Evolutionary conservation across 92 coral and sea anemone genomes (phyloP), one percentile per base, ranked within the genome.

Genomic region (Muricea muricata): DNA sequence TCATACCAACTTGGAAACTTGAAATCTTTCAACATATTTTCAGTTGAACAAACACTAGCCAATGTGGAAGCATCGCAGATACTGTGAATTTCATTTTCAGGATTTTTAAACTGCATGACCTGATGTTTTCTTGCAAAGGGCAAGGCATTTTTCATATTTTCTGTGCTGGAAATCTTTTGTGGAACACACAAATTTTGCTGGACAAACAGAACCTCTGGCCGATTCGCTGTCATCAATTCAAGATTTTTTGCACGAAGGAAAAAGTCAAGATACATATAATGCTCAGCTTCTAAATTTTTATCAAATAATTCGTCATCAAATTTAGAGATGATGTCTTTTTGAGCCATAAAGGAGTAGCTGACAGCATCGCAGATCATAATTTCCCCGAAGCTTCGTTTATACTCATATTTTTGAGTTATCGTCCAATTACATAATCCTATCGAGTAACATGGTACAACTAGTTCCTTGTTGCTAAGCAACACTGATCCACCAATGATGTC

Each of bases 391-490:
- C 92, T 85, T 13, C 87, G 84, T 31, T 80, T 35, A 69, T 88
- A 91, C 58, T 91, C 94, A 61, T 91, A 91, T 15, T 80, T 75
- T 34, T 85, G 90, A 40, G 84, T 81, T 24, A 88, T 39, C 0
- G 94, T 91, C 94, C 94, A 91, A 55, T 91, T 91, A 50, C 94
- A 91, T 57, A 88, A 54, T 34, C 34, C 75, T 45, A 91, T 42
- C 3, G 92, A 78, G 71, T 91, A 85, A 66, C 94, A 91, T 0
- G 89, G 91, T 1, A 91, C 78, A 28, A 88, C 91, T 14, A 91
- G 87, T 26, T 81, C 78, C 3, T 66, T 84, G 35, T 50, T 63
- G 26, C 34, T 42, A 56, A 56, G 83, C 79, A 91, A 82, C 31
- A 80, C 71, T 24, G 94, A 91, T 37, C 94, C 94, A 48, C 94